Base-by-base conservation (phyloP, 2,797 vertebrate genomes). In the Scomberomorus guttatus region DNA sequence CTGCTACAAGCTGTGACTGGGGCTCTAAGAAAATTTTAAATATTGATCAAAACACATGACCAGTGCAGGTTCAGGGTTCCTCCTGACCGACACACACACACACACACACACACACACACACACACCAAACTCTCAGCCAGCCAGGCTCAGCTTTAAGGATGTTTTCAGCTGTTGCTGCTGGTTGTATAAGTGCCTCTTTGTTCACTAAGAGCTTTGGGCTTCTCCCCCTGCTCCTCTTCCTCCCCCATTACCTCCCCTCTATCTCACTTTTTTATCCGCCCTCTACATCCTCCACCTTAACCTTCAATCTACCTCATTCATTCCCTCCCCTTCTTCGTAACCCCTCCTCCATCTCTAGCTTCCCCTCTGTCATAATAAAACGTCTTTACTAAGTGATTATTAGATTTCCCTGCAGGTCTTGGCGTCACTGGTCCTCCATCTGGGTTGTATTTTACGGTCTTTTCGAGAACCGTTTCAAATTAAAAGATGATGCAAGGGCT, bases 101-200 rank as follows among this genome's bases (percentile, higher is more conserved):
- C 70, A 73, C 71, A 76, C 71, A 73, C 58, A 74, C 77, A 75
- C 69, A 63, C 65, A 71, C 79, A 81, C 72, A 84, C 74, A 78
- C 56, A 82, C 8, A 66, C 54, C 25, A 59, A 63, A 79, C 52
- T 44, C 32, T 70, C 42, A 81, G 70, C 64, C 76, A 78, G 63
- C 20, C 55, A 56, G 22, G 55, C 68, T 79, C 82, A 88, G 82
- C 84, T 91, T 91, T 86, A 87, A 93, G 89, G 91, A 94, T 94
- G 92, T 93, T 92, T 92, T 95, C 94, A 95, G 95, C 94, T 96
- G 95, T 95, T 92, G 89, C 90, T 93, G 85, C 88, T 86, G 83
- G 64, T 79, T 87, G 81, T 83, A 94, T 93, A 92, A 95, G 88
- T 92, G 82, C 55, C 55, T 90, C 94, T 94, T 96, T 96, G 94